Evolutionary conservation across 2,113 vertebrate species (phyloP), one percentile per base, ranked within the genome.

Genomic region (Passer domesticus): DNA sequence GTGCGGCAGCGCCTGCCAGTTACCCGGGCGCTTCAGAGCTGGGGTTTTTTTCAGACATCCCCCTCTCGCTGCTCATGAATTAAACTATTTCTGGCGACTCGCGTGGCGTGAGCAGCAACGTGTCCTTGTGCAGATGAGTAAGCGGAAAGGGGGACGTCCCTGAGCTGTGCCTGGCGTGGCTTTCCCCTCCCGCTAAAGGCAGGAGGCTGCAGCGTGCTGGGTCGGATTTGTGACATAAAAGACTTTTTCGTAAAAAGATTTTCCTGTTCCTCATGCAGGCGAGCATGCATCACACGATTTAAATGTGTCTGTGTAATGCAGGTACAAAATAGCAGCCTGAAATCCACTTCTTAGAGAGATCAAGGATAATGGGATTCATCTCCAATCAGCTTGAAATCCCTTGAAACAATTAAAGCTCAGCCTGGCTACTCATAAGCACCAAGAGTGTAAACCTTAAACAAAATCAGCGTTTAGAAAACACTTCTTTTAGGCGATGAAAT

Each of bases 1-100:
- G 5, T 8, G 30, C 53, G 27, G 55, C 3, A 7, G 44, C 0
- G 1, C 6, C 52, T 63, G 55, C 50, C 6, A 0, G 0, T 44
- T 35, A 13, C 5, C 70, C 11, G 2, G 0, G 33, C 30, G 18
- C 22, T 79, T 13, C 55, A 8, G 58, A 52, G 64, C 1, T 30
- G 75, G 46, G 46, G 17, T 8, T 33, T 66, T 62, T 28, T 56
- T 28, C 59, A 7, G 35, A 3, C 19, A 4, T 18, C 30, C 47
- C 35, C 22, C 43, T 31, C 50, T 62, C 27, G 28, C 91, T 43
- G 55, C n/a, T 41, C 3, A 1, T 46, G 46, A 91, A 39, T 67
- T 14, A 2, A 63, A 7, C 60, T 64, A 1, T 35, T 83, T 37
- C 16, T 28, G 41, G 41, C 7, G 90, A 62, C 3, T 52, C 7